Conservation (phyloP, 2,113 vertebrate species). For the Burhinus oedicnemus region DNA sequence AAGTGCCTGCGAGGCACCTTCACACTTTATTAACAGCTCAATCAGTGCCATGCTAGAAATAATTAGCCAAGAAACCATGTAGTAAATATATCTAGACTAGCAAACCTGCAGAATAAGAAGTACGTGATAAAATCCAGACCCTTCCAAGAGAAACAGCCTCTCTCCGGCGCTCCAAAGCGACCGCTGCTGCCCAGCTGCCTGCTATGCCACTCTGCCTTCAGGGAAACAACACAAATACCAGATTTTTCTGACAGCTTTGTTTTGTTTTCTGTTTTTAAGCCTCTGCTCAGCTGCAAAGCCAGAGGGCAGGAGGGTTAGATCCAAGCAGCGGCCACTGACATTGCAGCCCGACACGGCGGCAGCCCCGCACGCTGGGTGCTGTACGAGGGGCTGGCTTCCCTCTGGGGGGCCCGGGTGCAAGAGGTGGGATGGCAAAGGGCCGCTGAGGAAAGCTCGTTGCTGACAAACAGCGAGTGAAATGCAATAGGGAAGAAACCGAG, state of each 20-base stretch:
- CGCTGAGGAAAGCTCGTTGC: neutral
- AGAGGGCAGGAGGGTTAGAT: neutral
- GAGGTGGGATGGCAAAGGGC: neutral
- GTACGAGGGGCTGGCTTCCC: accelerated
- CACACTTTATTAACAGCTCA: constrained; percentile 89
- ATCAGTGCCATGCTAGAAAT: constrained; percentile 77
- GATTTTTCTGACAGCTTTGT: neutral
- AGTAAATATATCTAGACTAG: constrained; percentile 68
- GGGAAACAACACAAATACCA: constrained; percentile 19
- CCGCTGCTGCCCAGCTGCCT: neutral
- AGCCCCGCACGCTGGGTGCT: accelerated
- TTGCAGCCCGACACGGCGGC: accelerated
- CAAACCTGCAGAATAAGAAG: constrained; percentile 55
- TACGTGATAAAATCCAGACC: neutral
- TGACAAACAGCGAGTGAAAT: neutral
- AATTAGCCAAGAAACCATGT: constrained; percentile 73
- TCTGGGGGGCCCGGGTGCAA: neutral
- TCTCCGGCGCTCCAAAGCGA: neutral
- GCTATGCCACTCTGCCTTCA: neutral
- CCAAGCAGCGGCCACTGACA: neutral
- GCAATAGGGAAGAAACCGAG: neutral
- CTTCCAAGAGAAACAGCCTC: neutral
- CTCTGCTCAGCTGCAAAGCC: neutral
- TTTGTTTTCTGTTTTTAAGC: constrained; percentile 3
- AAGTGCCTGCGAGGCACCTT: constrained; percentile 81